Percentiles rank a stretch among this genome's conserved stretches.
phyloP scores from a whole-genome alignment of 2,888 invertebrate species.

The Synanthedon tipuliformis region DNA sequence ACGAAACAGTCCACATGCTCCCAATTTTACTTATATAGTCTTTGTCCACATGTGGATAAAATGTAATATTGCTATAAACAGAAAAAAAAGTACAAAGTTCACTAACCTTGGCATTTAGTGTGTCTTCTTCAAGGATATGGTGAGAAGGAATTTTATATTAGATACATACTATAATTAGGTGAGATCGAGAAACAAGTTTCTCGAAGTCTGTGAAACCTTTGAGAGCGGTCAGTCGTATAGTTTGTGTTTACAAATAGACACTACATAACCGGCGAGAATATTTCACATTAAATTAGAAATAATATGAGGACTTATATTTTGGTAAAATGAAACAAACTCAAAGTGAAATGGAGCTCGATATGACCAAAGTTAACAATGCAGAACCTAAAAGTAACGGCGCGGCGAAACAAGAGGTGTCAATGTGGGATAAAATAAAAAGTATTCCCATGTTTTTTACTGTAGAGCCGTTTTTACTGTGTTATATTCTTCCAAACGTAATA shows the following conservation, averaged over 20 bases:
- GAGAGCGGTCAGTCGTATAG: constrained; percentile 14
- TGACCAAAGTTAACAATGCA: constrained; percentile 2
- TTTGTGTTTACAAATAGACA: constrained; percentile 26
- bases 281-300: not conserved
- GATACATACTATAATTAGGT: constrained; percentile 10
- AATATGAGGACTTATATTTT: not conserved
- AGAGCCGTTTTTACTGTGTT: constrained; percentile 74
- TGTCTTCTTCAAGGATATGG: constrained; percentile 8
- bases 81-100: not conserved
- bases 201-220: constrained; percentile 9
- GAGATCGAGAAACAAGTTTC: constrained; percentile 21
- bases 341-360: constrained; percentile 15
- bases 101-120: not conserved
- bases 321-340: constrained; percentile 19
- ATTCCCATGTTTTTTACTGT: constrained; percentile 62
- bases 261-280: not conserved
- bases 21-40: too few relatives aligned
- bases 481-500: constrained; percentile 71
- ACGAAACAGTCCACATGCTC: too few relatives aligned
- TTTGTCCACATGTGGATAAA: too few relatives aligned
- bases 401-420: constrained; percentile 7
- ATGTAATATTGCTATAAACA: not conserved
- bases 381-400: constrained; percentile 12
- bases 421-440: constrained; percentile 15
- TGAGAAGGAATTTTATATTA: constrained; percentile 7